phyloP scores from a whole-genome alignment of 2,113 vertebrate genomes.

The Cochlearius cochlearius region DNA sequence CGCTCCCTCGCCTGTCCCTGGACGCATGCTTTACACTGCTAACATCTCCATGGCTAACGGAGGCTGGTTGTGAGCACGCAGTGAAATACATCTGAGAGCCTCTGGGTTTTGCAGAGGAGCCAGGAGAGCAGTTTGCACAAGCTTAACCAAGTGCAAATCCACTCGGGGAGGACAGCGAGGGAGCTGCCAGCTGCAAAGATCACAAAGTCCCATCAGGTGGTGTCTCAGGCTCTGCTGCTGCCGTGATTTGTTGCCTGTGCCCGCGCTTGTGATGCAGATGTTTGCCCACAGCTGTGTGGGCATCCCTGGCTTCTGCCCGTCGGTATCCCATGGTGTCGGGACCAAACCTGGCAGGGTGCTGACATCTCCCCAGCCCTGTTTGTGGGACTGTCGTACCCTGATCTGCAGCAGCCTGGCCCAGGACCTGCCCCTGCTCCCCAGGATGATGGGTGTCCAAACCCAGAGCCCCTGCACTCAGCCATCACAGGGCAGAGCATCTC shows the following conservation, averaged over 20 bases:
- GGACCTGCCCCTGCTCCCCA: not conserved
- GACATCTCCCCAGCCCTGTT: fast-evolving
- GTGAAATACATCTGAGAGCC: not conserved
- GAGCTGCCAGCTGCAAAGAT: not conserved
- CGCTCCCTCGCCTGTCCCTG: not conserved
- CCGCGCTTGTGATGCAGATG: not conserved
- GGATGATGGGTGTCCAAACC: not conserved
- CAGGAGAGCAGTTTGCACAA: not conserved
- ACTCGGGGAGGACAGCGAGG: not conserved
- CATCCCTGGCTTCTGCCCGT: not conserved
- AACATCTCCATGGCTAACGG: not conserved
- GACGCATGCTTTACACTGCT: not conserved
- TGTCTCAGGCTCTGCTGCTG: not conserved
- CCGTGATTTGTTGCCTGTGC: not conserved
- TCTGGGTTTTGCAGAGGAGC: not conserved
- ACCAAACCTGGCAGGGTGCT: not conserved
- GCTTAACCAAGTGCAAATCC: not conserved
- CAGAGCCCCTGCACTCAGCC: not conserved
- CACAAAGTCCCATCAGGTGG: fast-evolving
- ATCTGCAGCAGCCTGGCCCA: not conserved
- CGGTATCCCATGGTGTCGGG: not conserved
- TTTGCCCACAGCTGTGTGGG: not conserved
- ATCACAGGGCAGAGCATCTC: not conserved
- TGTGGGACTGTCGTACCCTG: fast-evolving
- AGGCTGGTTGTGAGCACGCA: not conserved